Conservation (phyloP, 2,113 vertebrate genomes). For the Andinoacara biseriatus region DNA sequence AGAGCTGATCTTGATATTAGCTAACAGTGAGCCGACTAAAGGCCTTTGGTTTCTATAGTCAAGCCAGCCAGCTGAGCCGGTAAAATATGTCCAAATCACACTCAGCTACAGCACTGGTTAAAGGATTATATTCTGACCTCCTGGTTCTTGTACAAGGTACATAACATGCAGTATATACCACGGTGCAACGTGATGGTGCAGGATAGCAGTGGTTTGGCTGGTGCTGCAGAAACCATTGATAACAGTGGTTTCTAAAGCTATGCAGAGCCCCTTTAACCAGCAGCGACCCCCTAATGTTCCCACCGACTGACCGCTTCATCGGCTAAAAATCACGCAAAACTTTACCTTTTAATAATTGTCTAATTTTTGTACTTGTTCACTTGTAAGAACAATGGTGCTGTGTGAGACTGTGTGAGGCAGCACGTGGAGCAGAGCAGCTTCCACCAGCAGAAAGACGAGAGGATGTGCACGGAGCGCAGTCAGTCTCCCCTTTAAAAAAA, state of each 20-base stretch:
- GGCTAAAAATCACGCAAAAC: accelerated
- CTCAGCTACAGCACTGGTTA: too few species aligned
- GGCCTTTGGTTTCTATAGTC: background rate
- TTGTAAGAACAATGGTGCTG: accelerated
- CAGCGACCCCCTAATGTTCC: background rate
- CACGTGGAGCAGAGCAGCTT: background rate
- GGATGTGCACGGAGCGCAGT: background rate
- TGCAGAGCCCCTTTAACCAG: background rate
- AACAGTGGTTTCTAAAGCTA: background rate
- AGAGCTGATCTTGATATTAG: too few species aligned
- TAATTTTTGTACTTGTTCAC: background rate
- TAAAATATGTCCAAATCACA: background rate
- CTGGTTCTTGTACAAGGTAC: background rate
- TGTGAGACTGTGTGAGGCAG: too few species aligned
- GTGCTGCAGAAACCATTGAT: background rate
- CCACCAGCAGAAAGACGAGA: background rate
- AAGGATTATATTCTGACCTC: background rate
- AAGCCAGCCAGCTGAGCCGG: background rate
- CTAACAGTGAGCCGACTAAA: too few species aligned
- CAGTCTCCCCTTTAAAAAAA: background rate
- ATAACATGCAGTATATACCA: background rate
- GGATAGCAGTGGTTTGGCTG: background rate
- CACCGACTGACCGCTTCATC: accelerated
- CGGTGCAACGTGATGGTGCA: too few species aligned
- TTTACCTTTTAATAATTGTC: background rate